Percentiles rank a stretch among this genome's conserved stretches.
Conservation (phyloP, 2,888 invertebrate genomes). For the Chironomus riparius region DNA sequence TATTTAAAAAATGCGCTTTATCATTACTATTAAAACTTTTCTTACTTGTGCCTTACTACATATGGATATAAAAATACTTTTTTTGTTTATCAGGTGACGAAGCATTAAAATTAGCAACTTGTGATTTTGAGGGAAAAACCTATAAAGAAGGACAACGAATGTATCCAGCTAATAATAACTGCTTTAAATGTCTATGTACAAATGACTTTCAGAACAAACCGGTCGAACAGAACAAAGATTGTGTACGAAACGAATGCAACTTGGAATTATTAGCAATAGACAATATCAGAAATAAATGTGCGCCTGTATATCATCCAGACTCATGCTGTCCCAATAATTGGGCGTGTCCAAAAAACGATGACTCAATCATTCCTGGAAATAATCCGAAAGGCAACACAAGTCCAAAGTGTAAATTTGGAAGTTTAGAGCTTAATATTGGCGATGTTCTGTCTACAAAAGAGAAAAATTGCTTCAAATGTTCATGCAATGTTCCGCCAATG, state of each 20-base stretch:
- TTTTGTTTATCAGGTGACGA: slow-evolving; percentile 8
- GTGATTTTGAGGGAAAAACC: slow-evolving; percentile 29
- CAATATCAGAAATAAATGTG: slow-evolving; percentile 30
- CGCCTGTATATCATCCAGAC: slow-evolving; percentile 30
- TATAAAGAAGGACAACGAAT: slow-evolving; percentile 31
- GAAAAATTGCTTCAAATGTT: neutral
- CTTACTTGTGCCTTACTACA: neutral
- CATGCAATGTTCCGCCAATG: slow-evolving; percentile 4
- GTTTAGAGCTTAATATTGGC: slow-evolving; percentile 42
- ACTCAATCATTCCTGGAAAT: slow-evolving; percentile 16
- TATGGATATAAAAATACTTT: neutral
- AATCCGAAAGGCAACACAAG: neutral
- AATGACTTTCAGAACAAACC: slow-evolving; percentile 27
- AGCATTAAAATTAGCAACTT: slow-evolving; percentile 24
- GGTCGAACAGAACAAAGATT: slow-evolving; percentile 29
- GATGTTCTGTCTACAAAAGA: slow-evolving; percentile 37
- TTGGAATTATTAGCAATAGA: slow-evolving; percentile 30
- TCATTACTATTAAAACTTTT: neutral
- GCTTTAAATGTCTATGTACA: slow-evolving; percentile 28
- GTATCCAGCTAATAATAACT: slow-evolving; percentile 20
- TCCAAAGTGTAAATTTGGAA: slow-evolving; percentile 42
- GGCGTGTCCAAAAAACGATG: slow-evolving; percentile 29
- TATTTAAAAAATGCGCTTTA: too few relatives aligned
- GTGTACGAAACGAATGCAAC: slow-evolving; percentile 29
- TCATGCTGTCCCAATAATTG: slow-evolving; percentile 31